Conservation (phyloP, 2,888 invertebrate species). For the Stenchaetothrips biformis region DNA sequence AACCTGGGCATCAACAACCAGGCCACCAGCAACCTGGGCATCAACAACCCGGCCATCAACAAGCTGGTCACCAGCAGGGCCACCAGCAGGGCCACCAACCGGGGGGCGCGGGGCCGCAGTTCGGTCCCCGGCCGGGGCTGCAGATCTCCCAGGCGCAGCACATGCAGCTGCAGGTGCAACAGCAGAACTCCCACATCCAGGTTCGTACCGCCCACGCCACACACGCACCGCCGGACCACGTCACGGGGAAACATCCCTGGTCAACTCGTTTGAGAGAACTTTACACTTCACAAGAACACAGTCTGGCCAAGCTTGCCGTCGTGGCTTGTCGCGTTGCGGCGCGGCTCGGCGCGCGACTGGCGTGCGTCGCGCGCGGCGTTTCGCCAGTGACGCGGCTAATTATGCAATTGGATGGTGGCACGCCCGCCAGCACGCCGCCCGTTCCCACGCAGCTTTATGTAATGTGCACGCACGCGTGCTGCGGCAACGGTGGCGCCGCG, state of each 20-base stretch:
- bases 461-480: neutral
- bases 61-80: neutral
- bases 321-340: no score
- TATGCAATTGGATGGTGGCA: conserved; percentile 30
- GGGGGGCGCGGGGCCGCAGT: conserved; percentile 42
- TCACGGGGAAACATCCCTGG: no score
- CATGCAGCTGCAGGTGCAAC: conserved; percentile 52
- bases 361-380: conserved; percentile 32
- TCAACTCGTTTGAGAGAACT: no score
- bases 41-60: no score
- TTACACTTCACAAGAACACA: no score
- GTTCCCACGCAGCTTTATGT: conserved; percentile 20
- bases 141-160: conserved; percentile 87
- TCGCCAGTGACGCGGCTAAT: conserved; percentile 32
- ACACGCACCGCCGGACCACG: no score
- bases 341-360: conserved; percentile 6
- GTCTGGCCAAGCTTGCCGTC: no score
- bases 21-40: no score
- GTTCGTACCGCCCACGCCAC: neutral
- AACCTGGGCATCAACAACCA: no score
- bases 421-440: conserved; percentile 31
- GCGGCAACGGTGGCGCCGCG: no score
- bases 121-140: conserved; percentile 48
- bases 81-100: conserved; percentile 33
- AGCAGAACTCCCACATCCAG: conserved; percentile 26